Evolutionary conservation across 2,113 vertebrate genomes (phyloP).

Genomic region (Malurus alboscapulatus): DNA sequence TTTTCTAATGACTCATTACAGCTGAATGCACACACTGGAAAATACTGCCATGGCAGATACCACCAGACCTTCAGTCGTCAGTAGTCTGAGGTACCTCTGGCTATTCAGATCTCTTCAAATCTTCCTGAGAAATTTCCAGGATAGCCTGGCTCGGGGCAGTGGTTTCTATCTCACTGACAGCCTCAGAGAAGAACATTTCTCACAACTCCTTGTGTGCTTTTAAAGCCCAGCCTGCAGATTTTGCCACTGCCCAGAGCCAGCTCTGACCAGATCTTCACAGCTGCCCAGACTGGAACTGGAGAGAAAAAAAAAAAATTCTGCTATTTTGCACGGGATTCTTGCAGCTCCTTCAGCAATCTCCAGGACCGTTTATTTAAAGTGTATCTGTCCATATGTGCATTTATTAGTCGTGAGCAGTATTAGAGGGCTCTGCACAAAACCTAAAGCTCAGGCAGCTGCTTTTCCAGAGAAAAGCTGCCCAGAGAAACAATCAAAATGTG

Average conservation of each 20-base stretch:
- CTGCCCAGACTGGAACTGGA: neutral
- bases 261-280: neutral
- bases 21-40: neutral
- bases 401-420: neutral
- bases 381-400: neutral
- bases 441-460: neutral
- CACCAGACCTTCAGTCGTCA: neutral
- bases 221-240: neutral
- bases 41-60: neutral
- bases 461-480: too few relatives aligned
- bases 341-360: constrained; percentile 17
- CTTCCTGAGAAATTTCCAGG: constrained; percentile 14
- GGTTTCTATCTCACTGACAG: neutral
- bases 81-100: neutral
- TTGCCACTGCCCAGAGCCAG: neutral
- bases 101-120: neutral
- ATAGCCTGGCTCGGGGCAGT: neutral
- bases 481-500: neutral
- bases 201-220: neutral
- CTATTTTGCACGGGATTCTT: neutral
- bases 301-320: neutral
- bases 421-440: neutral
- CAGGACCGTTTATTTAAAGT: neutral
- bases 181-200: constrained; percentile 2
- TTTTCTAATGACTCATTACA: constrained; percentile 34